Conservation (phyloP, 2,113 vertebrate species). For the Hyperopisus bebe region DNA sequence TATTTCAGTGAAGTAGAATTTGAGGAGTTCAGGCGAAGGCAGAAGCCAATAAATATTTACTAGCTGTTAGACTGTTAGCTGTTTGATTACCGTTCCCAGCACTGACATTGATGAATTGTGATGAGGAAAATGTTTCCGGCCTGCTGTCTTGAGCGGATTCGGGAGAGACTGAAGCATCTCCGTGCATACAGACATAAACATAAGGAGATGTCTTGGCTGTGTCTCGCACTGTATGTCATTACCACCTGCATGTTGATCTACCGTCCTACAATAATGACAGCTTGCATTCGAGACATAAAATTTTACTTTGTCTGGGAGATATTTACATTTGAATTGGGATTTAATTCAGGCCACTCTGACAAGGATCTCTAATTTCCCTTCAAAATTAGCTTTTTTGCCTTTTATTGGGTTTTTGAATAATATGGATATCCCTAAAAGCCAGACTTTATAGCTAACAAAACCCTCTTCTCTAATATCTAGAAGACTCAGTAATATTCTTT, state of each 20-base stretch:
- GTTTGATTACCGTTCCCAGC: background rate
- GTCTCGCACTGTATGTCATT: background rate
- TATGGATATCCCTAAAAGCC: background rate
- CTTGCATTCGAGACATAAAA: background rate
- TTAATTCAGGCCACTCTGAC: background rate
- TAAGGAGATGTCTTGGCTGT: background rate
- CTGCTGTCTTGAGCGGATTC: background rate
- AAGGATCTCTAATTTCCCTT: background rate
- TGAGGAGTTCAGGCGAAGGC: background rate
- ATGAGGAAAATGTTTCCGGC: background rate
- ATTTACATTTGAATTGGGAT: constrained; percentile 15
- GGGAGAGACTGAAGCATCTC: background rate
- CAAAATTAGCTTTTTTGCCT: background rate
- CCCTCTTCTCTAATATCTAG: background rate
- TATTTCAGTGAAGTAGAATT: background rate
- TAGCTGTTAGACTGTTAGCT: constrained; percentile 6
- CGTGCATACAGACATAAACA: background rate
- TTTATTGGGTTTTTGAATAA: background rate
- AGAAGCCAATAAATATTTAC: background rate
- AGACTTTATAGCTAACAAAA: background rate
- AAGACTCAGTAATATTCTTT: constrained; percentile 1
- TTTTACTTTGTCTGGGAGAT: background rate
- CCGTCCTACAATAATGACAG: background rate
- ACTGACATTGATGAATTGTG: constrained; percentile 7
- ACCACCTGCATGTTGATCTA: background rate